Percentiles rank a stretch among this genome's conserved stretches.
Conservation (phyloP, 2,113 vertebrate species). For the Spea bombifrons region DNA sequence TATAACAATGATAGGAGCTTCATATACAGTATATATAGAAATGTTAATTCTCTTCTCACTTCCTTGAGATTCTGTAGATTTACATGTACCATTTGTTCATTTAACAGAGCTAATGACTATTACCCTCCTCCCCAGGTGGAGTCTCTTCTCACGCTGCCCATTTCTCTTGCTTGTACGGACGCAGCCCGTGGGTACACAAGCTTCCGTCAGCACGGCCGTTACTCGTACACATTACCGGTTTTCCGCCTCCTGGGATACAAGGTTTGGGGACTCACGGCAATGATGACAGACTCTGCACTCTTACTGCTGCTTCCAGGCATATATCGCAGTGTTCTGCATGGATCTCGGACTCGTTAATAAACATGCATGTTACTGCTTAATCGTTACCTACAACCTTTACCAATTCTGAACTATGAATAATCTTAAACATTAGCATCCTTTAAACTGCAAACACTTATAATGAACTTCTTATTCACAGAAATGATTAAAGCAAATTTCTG, state of each 20-base stretch:
- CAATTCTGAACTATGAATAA: neutral
- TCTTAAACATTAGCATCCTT: neutral
- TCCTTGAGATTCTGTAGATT: too few relatives aligned
- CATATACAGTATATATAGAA: too few relatives aligned
- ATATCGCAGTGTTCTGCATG: conserved; percentile 51
- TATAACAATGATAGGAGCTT: too few relatives aligned
- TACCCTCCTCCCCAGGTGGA: conserved; percentile 71
- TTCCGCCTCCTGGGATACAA: conserved; percentile 77
- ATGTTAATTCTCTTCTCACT: too few relatives aligned
- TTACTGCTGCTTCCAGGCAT: conserved; percentile 59
- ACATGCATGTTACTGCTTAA: neutral
- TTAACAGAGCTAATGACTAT: too few relatives aligned
- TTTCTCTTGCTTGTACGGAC: conserved; percentile 73
- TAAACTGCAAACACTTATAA: neutral
- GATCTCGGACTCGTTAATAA: neutral
- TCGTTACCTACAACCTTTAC: neutral
- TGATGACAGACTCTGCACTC: conserved; percentile 75
- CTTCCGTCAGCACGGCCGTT: conserved; percentile 70
- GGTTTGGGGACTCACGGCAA: conserved; percentile 87
- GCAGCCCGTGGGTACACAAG: conserved; percentile 83
- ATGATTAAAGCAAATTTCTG: neutral
- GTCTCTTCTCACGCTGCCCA: conserved; percentile 78
- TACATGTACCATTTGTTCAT: too few relatives aligned
- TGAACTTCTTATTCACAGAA: neutral
- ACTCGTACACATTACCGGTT: conserved; percentile 79